These are phyloP conservation scores for Sorex araneus DNA, from an alignment of 2,113 vertebrate species.

Conservation along the genomic window DNA sequence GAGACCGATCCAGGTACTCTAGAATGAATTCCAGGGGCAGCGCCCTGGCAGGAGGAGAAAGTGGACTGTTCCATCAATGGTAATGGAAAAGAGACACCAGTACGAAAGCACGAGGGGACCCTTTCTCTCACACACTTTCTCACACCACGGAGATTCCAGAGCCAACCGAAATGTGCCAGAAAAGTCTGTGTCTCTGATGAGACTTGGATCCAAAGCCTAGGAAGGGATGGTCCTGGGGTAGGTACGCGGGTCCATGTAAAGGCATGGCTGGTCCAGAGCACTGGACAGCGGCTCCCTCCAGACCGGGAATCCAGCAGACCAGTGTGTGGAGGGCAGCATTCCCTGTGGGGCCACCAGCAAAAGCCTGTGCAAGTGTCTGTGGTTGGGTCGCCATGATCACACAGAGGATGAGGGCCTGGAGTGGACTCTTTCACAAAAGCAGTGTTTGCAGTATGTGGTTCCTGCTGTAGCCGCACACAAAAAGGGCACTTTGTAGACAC, in stretches of 20 bases:
- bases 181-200: not conserved
- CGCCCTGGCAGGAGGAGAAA: not conserved
- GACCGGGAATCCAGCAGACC: too few species aligned
- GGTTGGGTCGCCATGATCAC: not conserved
- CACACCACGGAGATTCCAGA: not conserved
- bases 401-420: not conserved
- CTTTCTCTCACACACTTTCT: too few species aligned
- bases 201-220: not conserved
- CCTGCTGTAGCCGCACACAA: not conserved
- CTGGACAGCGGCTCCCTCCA: not conserved
- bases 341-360: accelerated
- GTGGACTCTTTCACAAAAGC: too few species aligned
- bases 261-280: not conserved
- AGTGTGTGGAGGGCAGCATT: not conserved
- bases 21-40: not conserved
- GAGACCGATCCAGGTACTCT: not conserved
- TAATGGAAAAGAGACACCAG: not conserved
- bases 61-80: accelerated
- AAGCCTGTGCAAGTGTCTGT: not conserved
- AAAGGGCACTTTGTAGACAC: not conserved
- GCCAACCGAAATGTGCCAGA: not conserved
- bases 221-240: accelerated
- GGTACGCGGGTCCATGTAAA: accelerated
- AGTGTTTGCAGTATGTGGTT: not conserved
- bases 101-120: not conserved